These are phyloP conservation scores for Lagenorhynchus albirostris DNA, from an alignment of 2,113 vertebrate species.

Conservation along the genomic window DNA sequence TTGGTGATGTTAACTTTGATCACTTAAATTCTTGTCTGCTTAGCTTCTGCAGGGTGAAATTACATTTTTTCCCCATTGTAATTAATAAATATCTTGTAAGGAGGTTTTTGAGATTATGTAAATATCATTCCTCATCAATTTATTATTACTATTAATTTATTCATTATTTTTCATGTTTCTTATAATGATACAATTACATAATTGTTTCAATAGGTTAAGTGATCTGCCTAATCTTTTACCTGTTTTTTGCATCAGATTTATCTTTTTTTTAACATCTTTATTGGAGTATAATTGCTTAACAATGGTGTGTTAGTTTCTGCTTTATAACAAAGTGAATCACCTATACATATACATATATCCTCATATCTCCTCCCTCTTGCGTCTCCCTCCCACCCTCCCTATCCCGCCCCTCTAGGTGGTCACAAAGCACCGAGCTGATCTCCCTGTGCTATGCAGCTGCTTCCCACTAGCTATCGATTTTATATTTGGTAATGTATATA, in stretches of 20 bases:
- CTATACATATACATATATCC: too few relatives aligned
- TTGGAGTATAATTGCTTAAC: too few relatives aligned
- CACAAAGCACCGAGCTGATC: too few relatives aligned
- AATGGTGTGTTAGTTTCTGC: too few relatives aligned
- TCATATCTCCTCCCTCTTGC: too few relatives aligned
- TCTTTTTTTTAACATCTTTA: not conserved
- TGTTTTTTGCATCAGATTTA: conserved; percentile 70
- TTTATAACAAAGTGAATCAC: too few relatives aligned
- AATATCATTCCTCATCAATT: not conserved
- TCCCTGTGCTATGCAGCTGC: too few relatives aligned
- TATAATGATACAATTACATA: conserved; percentile 75
- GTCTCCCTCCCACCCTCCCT: too few relatives aligned
- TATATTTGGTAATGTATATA: too few relatives aligned
- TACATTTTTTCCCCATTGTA: not conserved
- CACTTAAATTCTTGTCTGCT: not conserved
- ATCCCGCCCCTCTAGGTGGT: too few relatives aligned
- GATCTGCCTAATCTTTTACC: conserved; percentile 73
- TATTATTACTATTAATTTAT: not conserved
- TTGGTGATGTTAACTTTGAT: not conserved
- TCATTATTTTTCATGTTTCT: conserved; percentile 71
- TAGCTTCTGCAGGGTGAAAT: not conserved
- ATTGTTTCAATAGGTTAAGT: conserved; percentile 80
- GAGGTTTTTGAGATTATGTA: not conserved
- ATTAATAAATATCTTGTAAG: not conserved
- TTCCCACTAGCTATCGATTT: too few relatives aligned